A percentile compares a stretch with the other conserved stretches of the same genome.
phyloP scores from a whole-genome alignment of 2,113 vertebrate species.

The Pelodiscus sinensis region DNA sequence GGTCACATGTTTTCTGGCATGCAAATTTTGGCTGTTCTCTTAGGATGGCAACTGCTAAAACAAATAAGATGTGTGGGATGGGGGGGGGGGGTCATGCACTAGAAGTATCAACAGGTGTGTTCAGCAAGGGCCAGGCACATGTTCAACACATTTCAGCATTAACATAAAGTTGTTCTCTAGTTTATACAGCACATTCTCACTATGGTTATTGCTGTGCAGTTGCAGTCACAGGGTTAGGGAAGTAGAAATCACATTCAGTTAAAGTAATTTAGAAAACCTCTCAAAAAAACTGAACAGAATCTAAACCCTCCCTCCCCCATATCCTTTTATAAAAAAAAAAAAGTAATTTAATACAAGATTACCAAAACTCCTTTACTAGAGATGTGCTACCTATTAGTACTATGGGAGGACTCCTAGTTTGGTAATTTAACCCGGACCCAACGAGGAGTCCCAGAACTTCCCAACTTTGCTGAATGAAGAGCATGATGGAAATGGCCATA shows the following conservation, averaged over 20 bases:
- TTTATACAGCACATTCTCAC: not conserved
- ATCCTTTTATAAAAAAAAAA: not conserved
- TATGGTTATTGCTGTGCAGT: not conserved
- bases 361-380: not conserved
- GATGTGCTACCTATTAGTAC: not conserved
- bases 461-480: not conserved
- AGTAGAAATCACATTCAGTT: not conserved
- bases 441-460: not conserved
- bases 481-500: not conserved
- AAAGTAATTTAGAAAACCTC: not conserved
- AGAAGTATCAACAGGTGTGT: not conserved
- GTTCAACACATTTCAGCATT: not conserved
- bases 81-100: conserved; percentile 2
- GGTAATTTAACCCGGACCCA: not conserved
- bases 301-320: not conserved
- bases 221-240: not conserved
- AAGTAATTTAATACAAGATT: not conserved
- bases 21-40: not conserved
- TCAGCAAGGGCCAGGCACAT: not conserved
- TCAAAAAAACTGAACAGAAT: not conserved
- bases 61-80: not conserved
- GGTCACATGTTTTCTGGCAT: not conserved
- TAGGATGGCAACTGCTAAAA: not conserved
- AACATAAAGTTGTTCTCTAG: not conserved
- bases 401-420: not conserved